Evolutionary conservation across 1,140 invertebrate species (phyloP).

Genomic region (Bursaphelenchus mucronatus): DNA sequence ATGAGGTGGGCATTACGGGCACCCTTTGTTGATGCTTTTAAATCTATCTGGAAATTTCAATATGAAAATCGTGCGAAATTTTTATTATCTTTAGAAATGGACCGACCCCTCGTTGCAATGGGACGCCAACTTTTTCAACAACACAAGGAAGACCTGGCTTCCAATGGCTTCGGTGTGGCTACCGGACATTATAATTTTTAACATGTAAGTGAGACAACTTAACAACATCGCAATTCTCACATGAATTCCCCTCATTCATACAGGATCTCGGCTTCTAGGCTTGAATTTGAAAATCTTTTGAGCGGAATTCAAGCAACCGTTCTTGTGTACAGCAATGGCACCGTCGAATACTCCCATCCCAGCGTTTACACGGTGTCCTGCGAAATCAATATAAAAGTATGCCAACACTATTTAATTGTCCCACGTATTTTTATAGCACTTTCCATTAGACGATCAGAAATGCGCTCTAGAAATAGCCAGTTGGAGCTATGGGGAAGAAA

Average conservation of each 20-base stretch:
- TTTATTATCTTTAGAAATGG: conserved; percentile 38
- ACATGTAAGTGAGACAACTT: conserved; percentile 54
- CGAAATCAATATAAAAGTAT: conserved; percentile 51
- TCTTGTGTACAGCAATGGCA: conserved; percentile 45
- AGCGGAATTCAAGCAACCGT: conserved; percentile 43
- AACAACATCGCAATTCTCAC: background rate
- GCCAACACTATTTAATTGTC: conserved; percentile 1
- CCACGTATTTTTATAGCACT: conserved; percentile 32
- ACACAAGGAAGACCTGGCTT: conserved; percentile 55
- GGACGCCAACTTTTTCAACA: conserved; percentile 54
- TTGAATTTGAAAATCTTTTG: conserved; percentile 49
- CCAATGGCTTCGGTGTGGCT: conserved; percentile 57
- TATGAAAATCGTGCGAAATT: background rate
- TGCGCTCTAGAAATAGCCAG: conserved; percentile 54
- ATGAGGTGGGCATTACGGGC: conserved; percentile 33
- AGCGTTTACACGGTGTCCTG: conserved; percentile 52
- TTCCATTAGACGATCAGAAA: conserved; percentile 50
- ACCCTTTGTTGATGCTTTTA: background rate
- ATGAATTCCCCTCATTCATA: conserved; percentile 17
- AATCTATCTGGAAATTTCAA: background rate
- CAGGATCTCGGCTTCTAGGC: conserved; percentile 50
- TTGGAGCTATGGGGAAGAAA: conserved; percentile 49
- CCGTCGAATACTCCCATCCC: conserved; percentile 46
- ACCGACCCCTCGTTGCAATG: conserved; percentile 57
- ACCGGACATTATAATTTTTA: conserved; percentile 61